These are phyloP conservation scores for Hemitrygon akajei DNA, from an alignment of 2,797 vertebrate genomes.

Conservation along the genomic window DNA sequence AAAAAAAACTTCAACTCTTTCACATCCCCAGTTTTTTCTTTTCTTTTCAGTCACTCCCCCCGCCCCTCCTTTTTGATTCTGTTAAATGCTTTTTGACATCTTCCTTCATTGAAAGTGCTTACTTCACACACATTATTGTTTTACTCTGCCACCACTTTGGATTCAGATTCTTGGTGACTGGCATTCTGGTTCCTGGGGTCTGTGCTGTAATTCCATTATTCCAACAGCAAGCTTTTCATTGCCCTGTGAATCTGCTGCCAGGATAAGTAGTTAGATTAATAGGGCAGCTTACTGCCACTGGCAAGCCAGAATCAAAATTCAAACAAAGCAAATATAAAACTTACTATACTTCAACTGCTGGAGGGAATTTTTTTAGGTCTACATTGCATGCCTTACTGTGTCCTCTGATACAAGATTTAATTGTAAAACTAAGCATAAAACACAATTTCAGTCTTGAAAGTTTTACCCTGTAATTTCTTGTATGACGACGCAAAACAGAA, in stretches of 20 bases:
- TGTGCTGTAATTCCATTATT: background rate
- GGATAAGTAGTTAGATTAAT: background rate
- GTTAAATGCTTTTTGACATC: background rate
- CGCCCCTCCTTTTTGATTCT: background rate
- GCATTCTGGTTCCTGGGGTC: background rate
- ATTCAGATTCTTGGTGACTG: background rate
- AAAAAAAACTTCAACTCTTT: background rate
- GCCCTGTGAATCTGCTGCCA: constrained; percentile 2
- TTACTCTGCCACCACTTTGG: background rate
- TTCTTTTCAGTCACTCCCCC: background rate
- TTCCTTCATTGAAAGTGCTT: background rate
- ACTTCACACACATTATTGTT: background rate
- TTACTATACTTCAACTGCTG: background rate
- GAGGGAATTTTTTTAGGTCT: background rate
- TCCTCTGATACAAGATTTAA: background rate
- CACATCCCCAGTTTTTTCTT: background rate
- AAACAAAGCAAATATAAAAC: background rate
- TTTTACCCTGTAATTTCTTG: background rate
- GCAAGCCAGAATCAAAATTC: background rate
- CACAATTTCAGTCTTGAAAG: background rate
- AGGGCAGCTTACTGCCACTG: background rate
- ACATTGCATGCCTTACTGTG: background rate
- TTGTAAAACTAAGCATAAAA: background rate
- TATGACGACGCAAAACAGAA: background rate
- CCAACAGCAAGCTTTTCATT: background rate